Evolutionary conservation across 2,888 invertebrate species (phyloP), one percentile per base, ranked within the genome.

Genomic region (Ichneumoninae sp.): DNA sequence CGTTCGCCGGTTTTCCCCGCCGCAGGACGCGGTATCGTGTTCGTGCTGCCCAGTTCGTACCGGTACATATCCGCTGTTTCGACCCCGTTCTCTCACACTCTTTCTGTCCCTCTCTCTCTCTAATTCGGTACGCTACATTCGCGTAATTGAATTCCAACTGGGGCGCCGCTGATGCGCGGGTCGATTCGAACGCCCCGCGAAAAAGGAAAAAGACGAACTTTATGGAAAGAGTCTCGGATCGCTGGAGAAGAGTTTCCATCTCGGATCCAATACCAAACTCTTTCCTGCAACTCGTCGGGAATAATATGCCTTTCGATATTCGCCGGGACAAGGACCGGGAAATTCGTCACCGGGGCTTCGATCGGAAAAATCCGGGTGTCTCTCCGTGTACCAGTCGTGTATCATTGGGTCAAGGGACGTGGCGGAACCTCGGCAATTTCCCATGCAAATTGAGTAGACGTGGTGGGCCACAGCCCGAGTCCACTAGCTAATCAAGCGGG

Each of bases 121-220:
- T 65, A 16, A 75, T 50, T 75, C 66, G 57, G 30, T 68, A 71
- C 80, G 84, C 72, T 80, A 86, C 82, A 85, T 87, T 86, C 80
- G 76, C 87, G 88, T 91, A 91, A 91, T 91, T 89, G 87, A 89
- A 91, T 91, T 91, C 85, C 87, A 84, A 79, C 78, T 80, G 85
- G 47, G 74, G 65, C 74, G 71, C 68, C 66, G 40, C 66, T 71
- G 76, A 69, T 72, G 80, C 79, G 72, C 81, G 62, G 47, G 10
- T 76, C 79, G 44, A 47, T 16, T 16, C 13, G 44, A 47, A 16
- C 44, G 44, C 16, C 4, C 44, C 16, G 16, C 44, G 44, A 4
- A 47, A 16, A 2, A 47, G 40, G 2, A 16, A 16, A 3, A 47
- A 47, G 16, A 4, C 4, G 16, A 47, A 3, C 13, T 16, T 4